These are phyloP conservation scores for Oostethus manadensis DNA, from an alignment of 2,113 vertebrate genomes.

Conservation along the genomic window DNA sequence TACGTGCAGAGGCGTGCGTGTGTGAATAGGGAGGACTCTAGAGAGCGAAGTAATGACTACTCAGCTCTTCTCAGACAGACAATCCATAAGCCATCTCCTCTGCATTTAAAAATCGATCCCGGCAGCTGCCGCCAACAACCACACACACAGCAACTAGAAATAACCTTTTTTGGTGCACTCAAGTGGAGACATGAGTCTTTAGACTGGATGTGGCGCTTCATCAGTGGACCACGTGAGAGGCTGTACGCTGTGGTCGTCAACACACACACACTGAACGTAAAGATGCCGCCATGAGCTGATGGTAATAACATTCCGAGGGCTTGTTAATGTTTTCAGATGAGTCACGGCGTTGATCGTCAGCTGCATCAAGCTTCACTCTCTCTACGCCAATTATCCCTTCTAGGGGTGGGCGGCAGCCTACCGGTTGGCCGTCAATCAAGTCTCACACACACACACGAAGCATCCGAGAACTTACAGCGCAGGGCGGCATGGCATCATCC, in stretches of 20 bases:
- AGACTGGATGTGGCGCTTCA: not conserved
- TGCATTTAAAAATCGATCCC: conserved; percentile 74
- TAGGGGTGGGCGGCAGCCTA: conserved; percentile 23
- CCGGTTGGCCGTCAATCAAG: conserved; percentile 1
- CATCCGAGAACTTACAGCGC: conserved; percentile 42
- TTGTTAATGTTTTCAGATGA: conserved; percentile 18
- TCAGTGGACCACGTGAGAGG: too few species aligned
- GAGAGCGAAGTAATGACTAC: conserved; percentile 58
- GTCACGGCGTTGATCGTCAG: conserved; percentile 36
- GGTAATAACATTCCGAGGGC: not conserved
- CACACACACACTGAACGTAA: too few species aligned
- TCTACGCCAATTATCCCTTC: conserved; percentile 40
- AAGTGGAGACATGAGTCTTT: not conserved
- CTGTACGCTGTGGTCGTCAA: too few species aligned
- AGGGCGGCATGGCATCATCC: conserved; percentile 41
- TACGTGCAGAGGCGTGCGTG: conserved; percentile 13
- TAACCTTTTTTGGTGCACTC: not conserved
- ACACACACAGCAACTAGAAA: conserved; percentile 9
- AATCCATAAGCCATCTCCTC: conserved; percentile 66
- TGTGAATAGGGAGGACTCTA: conserved; percentile 15
- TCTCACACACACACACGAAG: not conserved
- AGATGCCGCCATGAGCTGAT: not conserved
- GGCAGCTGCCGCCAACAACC: conserved; percentile 46
- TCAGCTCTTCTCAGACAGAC: conserved; percentile 52
- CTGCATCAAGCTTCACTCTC: conserved; percentile 23